phyloP scores from a whole-genome alignment of 2,113 vertebrate species.

The Lathamus discolor region DNA sequence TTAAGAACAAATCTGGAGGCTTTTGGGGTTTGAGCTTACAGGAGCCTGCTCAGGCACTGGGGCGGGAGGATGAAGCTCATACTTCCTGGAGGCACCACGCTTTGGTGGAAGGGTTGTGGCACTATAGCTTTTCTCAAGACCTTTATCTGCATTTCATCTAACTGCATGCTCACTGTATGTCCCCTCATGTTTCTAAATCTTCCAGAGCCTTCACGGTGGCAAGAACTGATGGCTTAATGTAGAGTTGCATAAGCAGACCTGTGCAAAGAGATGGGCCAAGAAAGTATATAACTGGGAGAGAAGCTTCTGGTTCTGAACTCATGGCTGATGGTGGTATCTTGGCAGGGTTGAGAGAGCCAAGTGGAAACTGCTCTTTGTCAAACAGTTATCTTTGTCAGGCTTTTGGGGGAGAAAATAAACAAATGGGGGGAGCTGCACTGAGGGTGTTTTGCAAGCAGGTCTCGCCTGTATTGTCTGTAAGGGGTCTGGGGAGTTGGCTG shows the following conservation, averaged over 20 bases:
- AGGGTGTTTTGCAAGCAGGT: neutral
- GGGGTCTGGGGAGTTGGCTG: neutral
- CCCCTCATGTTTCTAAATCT: neutral
- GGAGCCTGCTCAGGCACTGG: neutral
- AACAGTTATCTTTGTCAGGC: neutral
- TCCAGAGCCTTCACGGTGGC: neutral
- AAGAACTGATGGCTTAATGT: neutral
- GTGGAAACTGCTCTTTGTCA: neutral
- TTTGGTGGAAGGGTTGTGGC: neutral
- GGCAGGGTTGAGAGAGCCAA: neutral
- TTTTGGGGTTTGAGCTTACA: neutral
- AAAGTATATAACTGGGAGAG: neutral
- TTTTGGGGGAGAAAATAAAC: neutral
- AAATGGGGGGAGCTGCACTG: neutral
- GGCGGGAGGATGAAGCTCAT: neutral
- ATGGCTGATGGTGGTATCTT: neutral
- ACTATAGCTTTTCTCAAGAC: neutral
- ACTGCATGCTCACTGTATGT: neutral
- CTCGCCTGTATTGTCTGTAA: accelerated
- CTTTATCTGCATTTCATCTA: neutral
- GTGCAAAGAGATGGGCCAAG: neutral
- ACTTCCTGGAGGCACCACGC: neutral
- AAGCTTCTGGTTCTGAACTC: neutral
- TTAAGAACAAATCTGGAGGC: neutral
- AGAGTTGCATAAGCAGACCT: neutral